Base-by-base conservation (phyloP, 2,888 invertebrate genomes). In the Drosophila prolongata region DNA sequence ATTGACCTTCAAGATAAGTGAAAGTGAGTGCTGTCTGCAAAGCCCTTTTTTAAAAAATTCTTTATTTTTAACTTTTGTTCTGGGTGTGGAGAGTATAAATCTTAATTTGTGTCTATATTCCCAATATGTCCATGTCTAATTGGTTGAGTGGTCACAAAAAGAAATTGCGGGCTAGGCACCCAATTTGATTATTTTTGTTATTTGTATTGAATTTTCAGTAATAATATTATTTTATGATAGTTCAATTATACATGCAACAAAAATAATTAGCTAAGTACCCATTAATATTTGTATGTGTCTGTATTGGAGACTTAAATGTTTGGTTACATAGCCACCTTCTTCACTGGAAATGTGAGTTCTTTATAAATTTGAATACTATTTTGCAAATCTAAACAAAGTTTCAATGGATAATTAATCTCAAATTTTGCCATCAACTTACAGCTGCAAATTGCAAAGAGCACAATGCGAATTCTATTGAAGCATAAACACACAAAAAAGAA, bases 401-500 rank as follows among this genome's bases (percentile, higher is more conserved):
- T 11, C 8, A 16, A 10, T n/a, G 8, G 3, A 35, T 27, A 30
- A 37, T 27, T 6, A n/a, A 43, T 24, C 11, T 5, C 4, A 16
- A 49, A 62, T 14, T 11, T 11, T 10, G 16, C 34, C 14, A n/a
- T 58, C 11, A 16, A 37, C 2, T 49, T 49, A n/a, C 62, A 62
- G 49, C 62, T 62, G 62, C 49, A 16, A 34, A 34, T 38, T 30
- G n/a, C 10, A 3, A 24, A 24, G 16, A 58, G 24, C 35, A 6
- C 34, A 35, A 5, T 19, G 35, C 3, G 10, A 49, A 37, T 59
- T 49, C 42, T 19, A 37, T 16, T 10, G 11, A 47, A 14, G 16
- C 58, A 58, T 34, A 58, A 58, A 46, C 58, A 30, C n/a, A 35
- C 1, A 30, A 30, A 47, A 14, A 40, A 34, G 19, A 61, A 57